phyloP scores from a whole-genome alignment of 2,888 invertebrate species.

The Conomelus anceps region DNA sequence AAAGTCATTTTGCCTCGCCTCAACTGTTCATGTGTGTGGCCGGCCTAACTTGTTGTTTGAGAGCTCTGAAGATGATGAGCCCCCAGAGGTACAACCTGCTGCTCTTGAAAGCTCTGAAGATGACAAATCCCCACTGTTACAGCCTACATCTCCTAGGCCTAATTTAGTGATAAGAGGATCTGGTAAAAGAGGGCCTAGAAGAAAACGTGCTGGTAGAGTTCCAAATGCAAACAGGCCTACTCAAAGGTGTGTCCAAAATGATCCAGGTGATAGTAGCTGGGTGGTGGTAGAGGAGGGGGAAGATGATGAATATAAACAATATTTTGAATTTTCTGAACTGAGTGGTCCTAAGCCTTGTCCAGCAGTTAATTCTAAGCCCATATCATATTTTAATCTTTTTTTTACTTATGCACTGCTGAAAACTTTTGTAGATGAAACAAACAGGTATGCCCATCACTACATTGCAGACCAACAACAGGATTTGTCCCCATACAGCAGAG shows the following conservation, averaged over 20 bases:
- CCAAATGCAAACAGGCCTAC: neutral
- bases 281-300: constrained; percentile 17
- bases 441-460: constrained; percentile 2
- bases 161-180: neutral
- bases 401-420: constrained; percentile 2
- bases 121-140: neutral
- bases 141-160: neutral
- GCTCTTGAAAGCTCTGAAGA: neutral
- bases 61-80: neutral
- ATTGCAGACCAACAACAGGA: neutral
- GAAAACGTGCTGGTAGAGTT: no score
- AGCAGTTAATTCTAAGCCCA: constrained; percentile 3
- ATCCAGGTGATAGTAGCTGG: neutral
- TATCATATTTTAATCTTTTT: constrained; percentile 20
- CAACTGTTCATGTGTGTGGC: no score
- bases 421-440: constrained; percentile 13
- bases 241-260: neutral
- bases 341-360: constrained; percentile 17
- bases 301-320: constrained; percentile 3
- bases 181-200: neutral
- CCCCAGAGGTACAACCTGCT: neutral
- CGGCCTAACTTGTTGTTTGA: neutral
- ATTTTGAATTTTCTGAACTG: constrained; percentile 4
- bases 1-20: no score
- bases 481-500: neutral